phyloP scores from a whole-genome alignment of 2,797 vertebrate species.

The Synanceia verrucosa region DNA sequence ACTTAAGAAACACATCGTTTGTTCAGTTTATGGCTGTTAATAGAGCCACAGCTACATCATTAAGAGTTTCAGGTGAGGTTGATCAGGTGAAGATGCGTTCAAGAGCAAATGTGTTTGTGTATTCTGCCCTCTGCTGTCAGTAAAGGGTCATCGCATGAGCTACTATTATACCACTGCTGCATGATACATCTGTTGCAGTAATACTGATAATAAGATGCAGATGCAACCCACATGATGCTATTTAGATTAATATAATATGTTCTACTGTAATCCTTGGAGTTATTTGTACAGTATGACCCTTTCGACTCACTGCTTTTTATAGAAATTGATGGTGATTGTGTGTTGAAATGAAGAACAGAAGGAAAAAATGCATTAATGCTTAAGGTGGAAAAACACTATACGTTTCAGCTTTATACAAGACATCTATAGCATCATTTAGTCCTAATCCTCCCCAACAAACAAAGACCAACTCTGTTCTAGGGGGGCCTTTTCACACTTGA shows the following conservation, averaged over 20 bases:
- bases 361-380: background rate
- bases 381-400: background rate
- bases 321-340: background rate
- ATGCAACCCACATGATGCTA: background rate
- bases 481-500: constrained; percentile 22
- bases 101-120: constrained; percentile 9
- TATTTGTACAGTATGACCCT: background rate
- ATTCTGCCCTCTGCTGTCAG: constrained; percentile 68
- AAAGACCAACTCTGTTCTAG: constrained; percentile 28
- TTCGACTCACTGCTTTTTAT: background rate
- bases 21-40: background rate
- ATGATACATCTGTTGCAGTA: background rate
- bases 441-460: constrained; percentile 1
- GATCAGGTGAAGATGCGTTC: background rate
- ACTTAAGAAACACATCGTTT: background rate
- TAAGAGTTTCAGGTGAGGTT: background rate
- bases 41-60: background rate
- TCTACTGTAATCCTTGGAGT: background rate
- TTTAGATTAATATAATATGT: background rate
- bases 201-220: background rate
- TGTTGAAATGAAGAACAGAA: background rate
- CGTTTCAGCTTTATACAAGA: background rate
- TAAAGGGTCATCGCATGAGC: constrained; percentile 33
- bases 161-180: background rate
- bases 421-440: background rate